Evolutionary conservation across 2,797 vertebrate genomes (phyloP), one percentile per base, ranked within the genome.

Genomic region (Tarsius wallacei): DNA sequence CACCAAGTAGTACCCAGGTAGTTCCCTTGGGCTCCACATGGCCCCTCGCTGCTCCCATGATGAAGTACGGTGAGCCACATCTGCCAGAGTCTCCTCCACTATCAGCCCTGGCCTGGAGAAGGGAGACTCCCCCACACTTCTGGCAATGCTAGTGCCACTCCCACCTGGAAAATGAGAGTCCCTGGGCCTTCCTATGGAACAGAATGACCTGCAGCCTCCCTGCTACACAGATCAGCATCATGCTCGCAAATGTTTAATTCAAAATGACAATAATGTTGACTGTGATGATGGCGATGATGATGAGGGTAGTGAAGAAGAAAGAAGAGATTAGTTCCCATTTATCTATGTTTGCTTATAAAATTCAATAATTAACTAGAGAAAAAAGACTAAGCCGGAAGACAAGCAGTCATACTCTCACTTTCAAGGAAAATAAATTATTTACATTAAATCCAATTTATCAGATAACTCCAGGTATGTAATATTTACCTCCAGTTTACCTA

Each of bases 131-230:
- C 42, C 51, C 7, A 28, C 33, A 47, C 6, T 8, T 31, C 5
- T 1, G 2, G 2, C 1, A 0, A 33, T 1, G 12, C 4, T 28
- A 15, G 9, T 7, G 21, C 5, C 42, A 6, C 21, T 2, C 1
- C 22, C 19, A 51, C 13, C 1, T 7, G 70, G 15, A 26, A 51
- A 86, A 10, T 4, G 33, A 22, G 0, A 7, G 7, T 51, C 31
- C 16, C 70, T 1, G 7, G 55, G 47, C 3, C 36, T 76, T 51
- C 26, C 51, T 2, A 4, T 3, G 16, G 26, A 42, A 10, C 31
- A 3, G 12, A 6, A 42, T 9, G 28, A 42, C 15, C 21, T 7
- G 24, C n/a, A 14, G 47, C 51, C 33, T 15, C 26, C 33, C 16
- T 22, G 19, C 55, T 14, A 1, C 17, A 2, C 26, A 12, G 24